phyloP scores from a whole-genome alignment of 2,797 vertebrate genomes.

The Siniperca scherzeri region DNA sequence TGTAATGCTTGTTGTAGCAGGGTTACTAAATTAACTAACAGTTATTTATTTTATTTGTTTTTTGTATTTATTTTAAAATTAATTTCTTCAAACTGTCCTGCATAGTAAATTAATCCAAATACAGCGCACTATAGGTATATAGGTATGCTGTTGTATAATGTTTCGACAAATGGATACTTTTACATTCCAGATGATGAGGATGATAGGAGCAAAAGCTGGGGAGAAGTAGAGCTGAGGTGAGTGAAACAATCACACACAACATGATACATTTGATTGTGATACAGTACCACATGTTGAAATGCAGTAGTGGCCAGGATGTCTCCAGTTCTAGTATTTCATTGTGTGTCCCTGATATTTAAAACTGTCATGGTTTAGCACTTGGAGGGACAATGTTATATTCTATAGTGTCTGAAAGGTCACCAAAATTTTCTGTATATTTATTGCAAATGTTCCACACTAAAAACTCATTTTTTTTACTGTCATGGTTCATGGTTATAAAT shows the following conservation, averaged over 20 bases:
- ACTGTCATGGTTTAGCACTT: background rate
- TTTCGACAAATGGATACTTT: conserved; percentile 48
- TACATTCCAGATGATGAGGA: conserved; percentile 82
- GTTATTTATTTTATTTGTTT: background rate
- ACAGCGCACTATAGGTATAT: background rate
- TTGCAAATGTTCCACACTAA: background rate
- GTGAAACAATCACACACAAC: conserved; percentile 22
- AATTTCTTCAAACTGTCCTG: background rate
- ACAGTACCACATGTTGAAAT: background rate
- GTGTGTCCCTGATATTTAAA: background rate
- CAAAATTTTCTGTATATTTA: background rate
- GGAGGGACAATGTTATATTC: background rate
- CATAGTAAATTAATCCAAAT: background rate
- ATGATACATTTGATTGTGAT: background rate
- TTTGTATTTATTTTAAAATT: background rate
- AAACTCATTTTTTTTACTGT: background rate
- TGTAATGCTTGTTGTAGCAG: background rate
- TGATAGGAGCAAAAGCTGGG: conserved; percentile 72
- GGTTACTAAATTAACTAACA: background rate
- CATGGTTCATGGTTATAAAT: background rate
- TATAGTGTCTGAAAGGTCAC: background rate
- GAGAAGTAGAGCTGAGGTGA: conserved; percentile 84
- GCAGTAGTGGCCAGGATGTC: background rate
- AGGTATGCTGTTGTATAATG: conserved; percentile 61
- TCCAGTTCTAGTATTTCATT: background rate